Conservation (phyloP, 2,888 invertebrate genomes). For the Synanthedon andrenaeformis region DNA sequence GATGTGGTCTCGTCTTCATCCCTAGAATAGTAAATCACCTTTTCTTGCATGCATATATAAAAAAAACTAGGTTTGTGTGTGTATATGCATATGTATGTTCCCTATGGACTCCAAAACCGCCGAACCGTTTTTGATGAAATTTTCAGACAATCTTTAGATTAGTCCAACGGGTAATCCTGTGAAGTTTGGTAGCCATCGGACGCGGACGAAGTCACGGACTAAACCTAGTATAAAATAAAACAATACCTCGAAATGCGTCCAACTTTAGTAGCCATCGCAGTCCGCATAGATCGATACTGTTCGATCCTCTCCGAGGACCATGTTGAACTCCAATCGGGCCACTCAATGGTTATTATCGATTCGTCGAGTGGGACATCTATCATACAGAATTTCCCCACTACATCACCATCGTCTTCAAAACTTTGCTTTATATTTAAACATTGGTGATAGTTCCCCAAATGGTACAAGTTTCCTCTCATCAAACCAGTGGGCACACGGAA, state of each 20-base stretch:
- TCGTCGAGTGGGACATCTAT: not conserved
- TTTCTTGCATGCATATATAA: too few species aligned
- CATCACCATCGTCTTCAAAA: constrained; percentile 1
- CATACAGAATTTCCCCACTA: constrained; percentile 8
- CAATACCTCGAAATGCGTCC: not conserved
- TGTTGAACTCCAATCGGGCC: not conserved
- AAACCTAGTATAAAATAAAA: too few species aligned
- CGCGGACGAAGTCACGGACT: too few species aligned
- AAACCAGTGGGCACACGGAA: constrained; percentile 8
- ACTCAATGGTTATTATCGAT: not conserved
- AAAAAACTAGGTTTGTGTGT: too few species aligned
- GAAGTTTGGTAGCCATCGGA: too few species aligned
- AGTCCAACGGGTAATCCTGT: too few species aligned
- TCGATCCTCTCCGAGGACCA: not conserved
- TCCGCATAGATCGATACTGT: not conserved
- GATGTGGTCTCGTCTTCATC: not conserved
- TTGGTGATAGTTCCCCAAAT: constrained; percentile 8
- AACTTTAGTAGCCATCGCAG: not conserved
- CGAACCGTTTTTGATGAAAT: too few species aligned
- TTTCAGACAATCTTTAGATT: too few species aligned
- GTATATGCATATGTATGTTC: too few species aligned
- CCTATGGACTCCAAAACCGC: too few species aligned
- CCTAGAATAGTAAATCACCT: too few species aligned
- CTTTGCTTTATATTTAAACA: constrained; percentile 6
- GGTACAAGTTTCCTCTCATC: constrained; percentile 2